Percentiles rank a stretch among this genome's conserved stretches.
Conservation (phyloP, 2,113 vertebrate genomes). For the Microtus ochrogaster region DNA sequence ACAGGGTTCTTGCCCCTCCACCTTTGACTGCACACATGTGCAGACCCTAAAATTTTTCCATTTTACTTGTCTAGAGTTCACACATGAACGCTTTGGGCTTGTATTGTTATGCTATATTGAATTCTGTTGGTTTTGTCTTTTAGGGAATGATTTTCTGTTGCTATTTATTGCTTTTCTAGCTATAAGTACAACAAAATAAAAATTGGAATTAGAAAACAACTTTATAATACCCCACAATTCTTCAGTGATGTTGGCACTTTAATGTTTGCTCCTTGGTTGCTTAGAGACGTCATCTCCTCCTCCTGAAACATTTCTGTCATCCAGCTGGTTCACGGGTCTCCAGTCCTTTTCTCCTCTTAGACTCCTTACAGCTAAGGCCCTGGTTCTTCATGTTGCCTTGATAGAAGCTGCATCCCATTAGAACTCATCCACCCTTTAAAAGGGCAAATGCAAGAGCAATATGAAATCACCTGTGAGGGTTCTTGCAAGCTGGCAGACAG, state of each 20-base stretch:
- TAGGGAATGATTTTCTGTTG: neutral
- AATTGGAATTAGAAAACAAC: constrained; percentile 32
- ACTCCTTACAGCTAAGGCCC: neutral
- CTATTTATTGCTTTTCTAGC: constrained; percentile 64
- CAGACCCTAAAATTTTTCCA: neutral
- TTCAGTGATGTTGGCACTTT: constrained; percentile 61
- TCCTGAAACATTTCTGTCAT: constrained; percentile 19
- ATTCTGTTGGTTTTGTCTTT: neutral
- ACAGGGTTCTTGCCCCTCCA: neutral
- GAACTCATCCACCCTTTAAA: neutral
- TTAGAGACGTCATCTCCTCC: constrained; percentile 42
- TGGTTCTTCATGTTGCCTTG: constrained; percentile 23
- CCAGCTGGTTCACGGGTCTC: constrained; percentile 38
- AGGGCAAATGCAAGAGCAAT: neutral
- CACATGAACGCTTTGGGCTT: neutral
- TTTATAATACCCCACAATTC: neutral
- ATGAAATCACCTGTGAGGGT: neutral
- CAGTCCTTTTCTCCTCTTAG: constrained; percentile 36
- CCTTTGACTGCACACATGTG: too few species aligned
- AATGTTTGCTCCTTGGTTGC: constrained; percentile 57
- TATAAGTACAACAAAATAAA: constrained; percentile 58
- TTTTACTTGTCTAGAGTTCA: neutral
- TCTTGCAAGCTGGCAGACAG: constrained; percentile 54
- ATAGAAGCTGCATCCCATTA: constrained; percentile 27
- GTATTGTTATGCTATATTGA: neutral